These are phyloP conservation scores for Gortyna flavago DNA, from an alignment of 2,888 invertebrate species.

Conservation along the genomic window DNA sequence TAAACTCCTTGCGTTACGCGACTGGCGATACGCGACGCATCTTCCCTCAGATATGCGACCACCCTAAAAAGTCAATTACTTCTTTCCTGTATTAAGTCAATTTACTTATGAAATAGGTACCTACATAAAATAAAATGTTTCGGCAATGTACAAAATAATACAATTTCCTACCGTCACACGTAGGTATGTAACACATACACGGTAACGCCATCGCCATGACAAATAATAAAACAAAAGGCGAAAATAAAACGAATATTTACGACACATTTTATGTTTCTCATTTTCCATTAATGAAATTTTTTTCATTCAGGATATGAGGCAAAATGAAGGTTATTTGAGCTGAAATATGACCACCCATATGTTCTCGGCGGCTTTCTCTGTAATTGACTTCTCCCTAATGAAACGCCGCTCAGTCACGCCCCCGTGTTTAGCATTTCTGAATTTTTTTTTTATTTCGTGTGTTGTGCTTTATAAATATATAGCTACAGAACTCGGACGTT, in stretches of 20 bases:
- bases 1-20: too few species aligned
- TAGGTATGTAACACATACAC: background rate
- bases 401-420: conserved; percentile 75
- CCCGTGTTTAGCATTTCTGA: conserved; percentile 60
- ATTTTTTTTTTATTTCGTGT: conserved; percentile 50
- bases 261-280: conserved; percentile 73
- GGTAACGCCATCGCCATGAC: conserved; percentile 37
- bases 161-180: conserved; percentile 3
- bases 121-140: background rate
- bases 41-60: background rate
- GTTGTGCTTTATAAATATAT: conserved; percentile 22
- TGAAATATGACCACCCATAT: conserved; percentile 80
- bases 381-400: conserved; percentile 82
- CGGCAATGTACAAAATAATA: background rate
- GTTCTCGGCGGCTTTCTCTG: conserved; percentile 72
- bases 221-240: conserved; percentile 59
- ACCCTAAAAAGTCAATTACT: background rate
- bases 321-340: conserved; percentile 77
- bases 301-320: conserved; percentile 74
- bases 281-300: conserved; percentile 77
- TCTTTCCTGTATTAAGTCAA: background rate
- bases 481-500: background rate
- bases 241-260: conserved; percentile 74
- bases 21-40: background rate
- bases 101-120: background rate